Evolutionary conservation across 1,140 invertebrate species (phyloP).

Genomic region (Drosophila trapezifrons): DNA sequence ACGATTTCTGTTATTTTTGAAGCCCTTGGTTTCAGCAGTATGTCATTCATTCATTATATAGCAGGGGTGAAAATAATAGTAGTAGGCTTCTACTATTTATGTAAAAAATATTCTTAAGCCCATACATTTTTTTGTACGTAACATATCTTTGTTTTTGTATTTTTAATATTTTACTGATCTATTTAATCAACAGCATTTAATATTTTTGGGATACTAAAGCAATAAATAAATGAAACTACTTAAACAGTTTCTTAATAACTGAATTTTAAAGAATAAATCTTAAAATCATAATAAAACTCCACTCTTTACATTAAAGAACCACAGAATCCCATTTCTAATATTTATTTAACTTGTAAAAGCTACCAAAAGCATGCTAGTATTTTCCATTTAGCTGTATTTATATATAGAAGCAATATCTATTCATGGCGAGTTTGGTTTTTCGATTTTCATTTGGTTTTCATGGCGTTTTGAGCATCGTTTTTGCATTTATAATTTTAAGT

Average conservation of each 20-base stretch:
- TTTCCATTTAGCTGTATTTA: constrained; percentile 3
- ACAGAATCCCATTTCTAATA: not conserved
- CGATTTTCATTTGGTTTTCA: constrained; percentile 56
- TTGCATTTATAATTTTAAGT: constrained; percentile 66
- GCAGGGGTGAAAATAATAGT: not conserved
- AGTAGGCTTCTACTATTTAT: not conserved
- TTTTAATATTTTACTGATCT: not conserved
- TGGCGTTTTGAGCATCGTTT: constrained; percentile 54
- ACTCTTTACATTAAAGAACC: not conserved
- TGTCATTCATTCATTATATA: constrained; percentile 27
- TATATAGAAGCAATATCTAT: constrained; percentile 53
- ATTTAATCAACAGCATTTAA: not conserved
- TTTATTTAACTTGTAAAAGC: not conserved
- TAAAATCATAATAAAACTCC: not conserved
- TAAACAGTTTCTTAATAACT: no score
- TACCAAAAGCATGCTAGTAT: not conserved
- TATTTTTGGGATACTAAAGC: no score
- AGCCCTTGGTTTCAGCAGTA: constrained; percentile 11
- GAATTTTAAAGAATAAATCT: no score
- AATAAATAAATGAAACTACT: no score
- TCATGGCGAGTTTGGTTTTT: constrained; percentile 49
- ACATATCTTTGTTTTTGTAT: not conserved
- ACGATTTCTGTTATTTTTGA: constrained; percentile 29
- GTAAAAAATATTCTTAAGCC: not conserved
- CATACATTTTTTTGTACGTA: not conserved